phyloP scores from a whole-genome alignment of 1,140 invertebrate genomes.

The Yoshiicerus persimilis region DNA sequence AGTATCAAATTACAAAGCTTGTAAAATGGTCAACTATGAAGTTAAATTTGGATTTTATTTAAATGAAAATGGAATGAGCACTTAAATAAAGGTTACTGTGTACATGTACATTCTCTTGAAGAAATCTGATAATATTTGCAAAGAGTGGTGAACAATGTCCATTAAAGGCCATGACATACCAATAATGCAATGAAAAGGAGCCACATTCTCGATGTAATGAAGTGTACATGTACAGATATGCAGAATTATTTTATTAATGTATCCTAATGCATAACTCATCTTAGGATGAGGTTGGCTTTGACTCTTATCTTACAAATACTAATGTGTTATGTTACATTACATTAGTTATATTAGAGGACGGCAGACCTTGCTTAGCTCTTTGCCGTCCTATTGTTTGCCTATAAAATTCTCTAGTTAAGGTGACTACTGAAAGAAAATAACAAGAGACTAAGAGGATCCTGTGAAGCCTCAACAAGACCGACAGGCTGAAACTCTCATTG shows the following conservation, averaged over 20 bases:
- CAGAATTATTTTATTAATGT: background rate
- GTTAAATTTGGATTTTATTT: background rate
- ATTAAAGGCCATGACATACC: background rate
- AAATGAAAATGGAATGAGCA: background rate
- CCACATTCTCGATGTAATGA: no score
- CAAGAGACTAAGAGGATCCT: background rate
- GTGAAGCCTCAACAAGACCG: background rate
- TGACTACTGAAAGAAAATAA: conserved; percentile 18
- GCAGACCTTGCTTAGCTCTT: background rate
- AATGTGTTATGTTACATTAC: background rate
- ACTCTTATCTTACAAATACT: background rate
- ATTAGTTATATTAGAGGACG: background rate
- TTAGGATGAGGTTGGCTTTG: background rate
- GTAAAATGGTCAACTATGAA: background rate
- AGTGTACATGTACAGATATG: no score
- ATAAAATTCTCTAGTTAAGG: background rate
- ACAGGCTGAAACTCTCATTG: conserved; percentile 4
- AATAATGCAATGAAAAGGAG: background rate
- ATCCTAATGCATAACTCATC: background rate
- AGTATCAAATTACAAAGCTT: background rate
- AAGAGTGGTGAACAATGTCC: background rate
- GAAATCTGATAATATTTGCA: no score
- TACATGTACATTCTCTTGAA: background rate
- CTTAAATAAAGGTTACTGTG: background rate
- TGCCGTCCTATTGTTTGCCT: background rate